Evolutionary conservation across 2,888 invertebrate genomes (phyloP), one percentile per base, ranked within the genome.

Genomic region (Prostheceraeus crozeri): DNA sequence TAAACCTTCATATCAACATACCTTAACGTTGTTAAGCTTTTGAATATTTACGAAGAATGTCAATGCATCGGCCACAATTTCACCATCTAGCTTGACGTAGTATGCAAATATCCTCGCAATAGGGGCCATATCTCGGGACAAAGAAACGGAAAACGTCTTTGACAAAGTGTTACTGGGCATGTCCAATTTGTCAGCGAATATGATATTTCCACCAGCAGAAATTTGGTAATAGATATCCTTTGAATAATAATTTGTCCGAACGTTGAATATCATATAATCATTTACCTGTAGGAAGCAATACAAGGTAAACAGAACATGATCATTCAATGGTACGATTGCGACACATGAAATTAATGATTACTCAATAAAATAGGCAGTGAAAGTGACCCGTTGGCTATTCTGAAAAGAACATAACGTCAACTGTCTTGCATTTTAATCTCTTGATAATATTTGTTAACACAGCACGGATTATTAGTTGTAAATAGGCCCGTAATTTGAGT

Each of bases 11-110:
- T 11, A 33, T 16, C 10, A 16, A 11, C 10, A 52, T 45, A 40
- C 8, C 23, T 72, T 76, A 74, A 85, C 85, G 72, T 90, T 89
- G 74, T 94, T 91, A 62, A 89, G 78, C 1, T 89, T 87, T 66
- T 93, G 88, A 62, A 91, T 91, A 77, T 93, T 89, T 25, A 94
- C 91, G 0, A 90, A 89, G 80, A 93, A 90, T n/a, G 91, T 91
- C 60, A 94, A 80, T 60, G 89, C 87, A 78, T 94, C 94, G 0
- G 87, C 87, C 0, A 90, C 83, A 52, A 93, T 85, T 69, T 86
- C 85, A 0, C 87, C 89, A 67, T 85, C 84, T 51, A 75, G 74
- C 10, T 69, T 66, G 1, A 89, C 83, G 73, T 86, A 84, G 83
- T 90, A 94, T 52, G 88, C 88, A 19, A 91, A 83, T 31, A 89